These are phyloP conservation scores for Hydrochoerus hydrochaeris DNA, from an alignment of 2,113 vertebrate species.

Conservation along the genomic window DNA sequence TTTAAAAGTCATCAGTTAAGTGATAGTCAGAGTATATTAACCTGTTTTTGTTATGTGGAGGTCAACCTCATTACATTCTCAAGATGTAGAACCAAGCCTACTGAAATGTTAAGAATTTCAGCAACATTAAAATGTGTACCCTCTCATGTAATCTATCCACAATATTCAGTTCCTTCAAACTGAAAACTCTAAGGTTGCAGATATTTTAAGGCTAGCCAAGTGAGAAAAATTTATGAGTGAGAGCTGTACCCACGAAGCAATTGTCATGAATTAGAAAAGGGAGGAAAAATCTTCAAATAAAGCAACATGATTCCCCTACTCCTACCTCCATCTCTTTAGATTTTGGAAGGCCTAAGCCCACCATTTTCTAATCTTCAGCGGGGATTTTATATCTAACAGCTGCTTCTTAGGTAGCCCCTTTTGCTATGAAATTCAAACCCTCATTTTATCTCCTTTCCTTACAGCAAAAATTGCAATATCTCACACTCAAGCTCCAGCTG, in stretches of 20 bases:
- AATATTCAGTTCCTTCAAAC: constrained; percentile 63
- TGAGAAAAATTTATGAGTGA: constrained; percentile 73
- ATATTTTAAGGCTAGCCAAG: constrained; percentile 70
- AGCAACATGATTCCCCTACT: background rate
- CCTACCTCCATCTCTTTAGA: constrained; percentile 19
- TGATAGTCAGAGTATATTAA: background rate
- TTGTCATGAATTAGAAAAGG: constrained; percentile 55
- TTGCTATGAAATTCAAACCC: constrained; percentile 80
- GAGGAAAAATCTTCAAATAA: constrained; percentile 37
- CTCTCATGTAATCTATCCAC: constrained; percentile 45
- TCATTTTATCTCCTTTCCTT: constrained; percentile 76
- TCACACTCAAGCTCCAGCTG: constrained; percentile 81
- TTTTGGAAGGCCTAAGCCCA: constrained; percentile 57
- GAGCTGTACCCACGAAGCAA: constrained; percentile 54
- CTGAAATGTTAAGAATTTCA: constrained; percentile 58
- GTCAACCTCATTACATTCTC: constrained; percentile 22
- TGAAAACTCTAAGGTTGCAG: constrained; percentile 61
- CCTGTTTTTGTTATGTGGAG: constrained; percentile 41
- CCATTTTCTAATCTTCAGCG: constrained; percentile 62
- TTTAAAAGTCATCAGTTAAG: background rate
- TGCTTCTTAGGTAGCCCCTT: constrained; percentile 78
- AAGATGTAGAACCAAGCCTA: constrained; percentile 45
- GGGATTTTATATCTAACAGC: constrained; percentile 75
- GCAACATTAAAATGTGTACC: constrained; percentile 44
- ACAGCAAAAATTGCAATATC: constrained; percentile 78